phyloP scores from a whole-genome alignment of 2,113 vertebrate species.

The Muscicapa adusta region DNA sequence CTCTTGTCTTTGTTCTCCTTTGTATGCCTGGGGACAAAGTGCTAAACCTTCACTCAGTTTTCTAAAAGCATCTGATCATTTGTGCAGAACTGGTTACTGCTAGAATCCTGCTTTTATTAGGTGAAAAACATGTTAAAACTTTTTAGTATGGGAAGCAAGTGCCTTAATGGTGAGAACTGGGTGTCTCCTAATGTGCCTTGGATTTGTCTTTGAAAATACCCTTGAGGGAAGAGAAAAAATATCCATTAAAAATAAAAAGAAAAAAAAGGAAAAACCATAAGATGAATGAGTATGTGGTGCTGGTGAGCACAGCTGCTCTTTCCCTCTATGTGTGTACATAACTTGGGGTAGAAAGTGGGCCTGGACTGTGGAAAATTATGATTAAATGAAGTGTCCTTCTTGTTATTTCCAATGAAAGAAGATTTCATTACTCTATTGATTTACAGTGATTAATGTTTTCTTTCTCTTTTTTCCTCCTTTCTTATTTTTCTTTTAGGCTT shows the following conservation, averaged over 20 bases:
- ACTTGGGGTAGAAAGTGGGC: not conserved
- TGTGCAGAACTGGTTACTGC: not conserved
- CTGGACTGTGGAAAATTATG: slow-evolving; percentile 19
- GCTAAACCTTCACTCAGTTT: not conserved
- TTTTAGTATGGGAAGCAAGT: not conserved
- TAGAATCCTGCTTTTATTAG: not conserved
- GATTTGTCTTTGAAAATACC: not conserved
- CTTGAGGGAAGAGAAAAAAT: not conserved
- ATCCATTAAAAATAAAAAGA: not conserved
- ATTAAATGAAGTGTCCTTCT: slow-evolving; percentile 10
- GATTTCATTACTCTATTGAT: slow-evolving; percentile 28
- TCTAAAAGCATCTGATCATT: not conserved
- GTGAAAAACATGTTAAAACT: not conserved
- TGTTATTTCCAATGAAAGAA: not conserved
- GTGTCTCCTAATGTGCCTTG: not conserved
- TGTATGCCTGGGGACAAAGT: not conserved
- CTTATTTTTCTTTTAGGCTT: not conserved
- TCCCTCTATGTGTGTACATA: not conserved
- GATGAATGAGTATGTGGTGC: not conserved
- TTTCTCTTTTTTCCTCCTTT: not conserved
- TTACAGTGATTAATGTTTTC: not conserved
- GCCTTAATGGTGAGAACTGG: not conserved
- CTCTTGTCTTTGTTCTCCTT: not conserved
- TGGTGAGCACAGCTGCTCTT: not conserved
- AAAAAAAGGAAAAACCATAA: rapidly evolving